A percentile compares a stretch with the other conserved stretches of the same genome.
Conservation (phyloP, 1,140 invertebrate genomes). For the Wasmannia auropunctata region DNA sequence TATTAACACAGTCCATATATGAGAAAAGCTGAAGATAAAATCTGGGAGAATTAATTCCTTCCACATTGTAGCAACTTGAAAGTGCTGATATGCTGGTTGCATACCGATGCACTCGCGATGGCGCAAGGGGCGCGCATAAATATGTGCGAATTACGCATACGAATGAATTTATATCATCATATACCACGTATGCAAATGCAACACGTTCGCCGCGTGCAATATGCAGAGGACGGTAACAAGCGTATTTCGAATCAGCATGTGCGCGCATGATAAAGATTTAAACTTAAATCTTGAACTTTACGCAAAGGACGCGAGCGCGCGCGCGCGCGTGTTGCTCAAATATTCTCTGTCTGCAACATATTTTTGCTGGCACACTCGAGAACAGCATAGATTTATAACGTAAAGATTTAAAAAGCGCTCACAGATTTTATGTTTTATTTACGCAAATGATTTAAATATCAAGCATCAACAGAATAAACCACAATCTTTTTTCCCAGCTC, state of each 20-base stretch:
- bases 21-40: background rate
- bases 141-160: slow-evolving; percentile 36
- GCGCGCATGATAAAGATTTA: background rate
- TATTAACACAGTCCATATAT: background rate
- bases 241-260: slow-evolving; percentile 16
- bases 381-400: background rate
- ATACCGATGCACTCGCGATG: slow-evolving; percentile 15
- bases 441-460: background rate
- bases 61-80: slow-evolving; percentile 27
- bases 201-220: slow-evolving; percentile 13
- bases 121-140: slow-evolving; percentile 22
- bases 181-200: slow-evolving; percentile 27
- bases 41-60: slow-evolving; percentile 28
- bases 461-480: background rate
- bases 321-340: slow-evolving; percentile 11
- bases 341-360: background rate
- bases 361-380: background rate
- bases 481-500: background rate
- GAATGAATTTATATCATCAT: slow-evolving; percentile 39
- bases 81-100: slow-evolving; percentile 36
- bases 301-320: background rate
- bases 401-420: background rate
- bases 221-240: slow-evolving; percentile 24
- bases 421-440: slow-evolving; percentile 10
- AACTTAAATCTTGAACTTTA: slow-evolving; percentile 30